These are phyloP conservation scores for Porites evermanni DNA, from an alignment of 92 coral and sea anemone genomes.

Conservation along the genomic window DNA sequence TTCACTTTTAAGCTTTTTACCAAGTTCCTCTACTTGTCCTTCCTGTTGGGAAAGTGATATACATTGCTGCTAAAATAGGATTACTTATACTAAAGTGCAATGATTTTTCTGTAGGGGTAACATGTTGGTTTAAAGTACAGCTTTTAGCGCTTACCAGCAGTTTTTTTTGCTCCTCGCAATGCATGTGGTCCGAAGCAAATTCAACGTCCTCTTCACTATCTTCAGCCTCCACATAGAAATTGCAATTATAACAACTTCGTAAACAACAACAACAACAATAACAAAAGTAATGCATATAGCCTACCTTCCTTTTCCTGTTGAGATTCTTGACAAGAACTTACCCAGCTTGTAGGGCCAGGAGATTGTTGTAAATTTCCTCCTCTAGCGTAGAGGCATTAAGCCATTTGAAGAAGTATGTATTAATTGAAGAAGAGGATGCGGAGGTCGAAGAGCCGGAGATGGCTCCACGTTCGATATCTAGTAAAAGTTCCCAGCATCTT, in stretches of 20 bases:
- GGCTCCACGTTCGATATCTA: not conserved
- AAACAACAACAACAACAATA: not conserved
- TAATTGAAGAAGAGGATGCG: not conserved
- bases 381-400: constrained; percentile 10
- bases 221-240: not conserved
- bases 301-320: not conserved
- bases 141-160: not conserved
- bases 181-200: not conserved
- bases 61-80: too few relatives aligned
- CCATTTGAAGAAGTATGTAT: constrained; percentile 14
- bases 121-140: not conserved
- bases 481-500: not conserved
- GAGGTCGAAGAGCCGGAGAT: not conserved
- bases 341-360: not conserved
- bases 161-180: not conserved
- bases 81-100: not conserved
- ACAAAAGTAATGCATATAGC: not conserved
- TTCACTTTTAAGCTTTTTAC: constrained; percentile 4
- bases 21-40: constrained; percentile 8
- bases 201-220: not conserved
- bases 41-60: not conserved
- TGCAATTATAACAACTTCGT: not conserved
- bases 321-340: not conserved
- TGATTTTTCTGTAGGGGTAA: not conserved
- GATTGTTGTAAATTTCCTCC: not conserved